These are phyloP conservation scores for Rhinopomastus cyanomelas DNA, from an alignment of 2,113 vertebrate species.

Conservation along the genomic window DNA sequence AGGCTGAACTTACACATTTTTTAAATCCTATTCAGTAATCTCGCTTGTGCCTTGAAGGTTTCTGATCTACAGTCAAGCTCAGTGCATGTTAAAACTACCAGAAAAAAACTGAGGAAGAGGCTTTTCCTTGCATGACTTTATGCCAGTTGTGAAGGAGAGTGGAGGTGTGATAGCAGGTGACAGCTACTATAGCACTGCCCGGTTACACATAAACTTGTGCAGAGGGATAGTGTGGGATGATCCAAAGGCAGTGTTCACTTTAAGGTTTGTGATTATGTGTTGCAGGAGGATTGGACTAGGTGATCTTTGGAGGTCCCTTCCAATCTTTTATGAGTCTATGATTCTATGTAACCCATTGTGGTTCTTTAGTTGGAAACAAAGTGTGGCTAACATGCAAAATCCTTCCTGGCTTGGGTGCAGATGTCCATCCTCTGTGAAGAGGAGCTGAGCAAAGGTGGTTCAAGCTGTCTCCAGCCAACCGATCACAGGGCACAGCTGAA, in stretches of 20 bases:
- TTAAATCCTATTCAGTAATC: neutral
- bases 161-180: neutral
- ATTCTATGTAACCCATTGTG: neutral
- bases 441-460: too few relatives aligned
- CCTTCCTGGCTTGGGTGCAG: neutral
- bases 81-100: neutral
- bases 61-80: neutral
- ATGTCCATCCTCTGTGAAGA: neutral
- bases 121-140: neutral
- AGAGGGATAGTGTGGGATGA: neutral
- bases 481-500: too few relatives aligned
- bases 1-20: neutral
- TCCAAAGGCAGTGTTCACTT: neutral
- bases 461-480: neutral
- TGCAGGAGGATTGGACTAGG: too few relatives aligned
- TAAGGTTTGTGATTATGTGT: neutral
- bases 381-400: neutral
- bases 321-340: too few relatives aligned
- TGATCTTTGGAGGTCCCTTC: too few relatives aligned
- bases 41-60: neutral
- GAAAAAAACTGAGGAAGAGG: neutral
- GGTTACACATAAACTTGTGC: neutral
- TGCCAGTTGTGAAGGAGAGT: neutral
- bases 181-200: neutral
- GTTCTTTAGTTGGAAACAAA: neutral